Conservation (phyloP, 2,113 vertebrate genomes). For the Labeo catla region DNA sequence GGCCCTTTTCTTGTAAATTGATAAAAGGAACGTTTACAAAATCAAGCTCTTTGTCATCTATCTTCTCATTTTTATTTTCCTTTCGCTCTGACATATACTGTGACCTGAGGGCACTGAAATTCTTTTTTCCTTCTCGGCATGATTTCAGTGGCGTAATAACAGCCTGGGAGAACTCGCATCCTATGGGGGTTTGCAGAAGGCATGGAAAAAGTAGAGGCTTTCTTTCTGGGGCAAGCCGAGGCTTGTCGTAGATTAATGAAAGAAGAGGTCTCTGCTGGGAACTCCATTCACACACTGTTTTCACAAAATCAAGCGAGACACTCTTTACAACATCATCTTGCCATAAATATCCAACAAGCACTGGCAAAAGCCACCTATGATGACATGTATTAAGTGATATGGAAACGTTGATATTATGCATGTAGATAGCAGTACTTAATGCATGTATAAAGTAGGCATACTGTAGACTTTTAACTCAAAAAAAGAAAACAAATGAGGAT, state of each 20-base stretch:
- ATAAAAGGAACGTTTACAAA: neutral
- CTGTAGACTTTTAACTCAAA: neutral
- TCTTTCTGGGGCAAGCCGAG: constrained; percentile 59
- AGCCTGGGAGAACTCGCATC: constrained; percentile 53
- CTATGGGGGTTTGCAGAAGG: constrained; percentile 46
- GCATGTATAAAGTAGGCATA: neutral
- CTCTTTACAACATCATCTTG: constrained; percentile 12
- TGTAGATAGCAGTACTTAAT: neutral
- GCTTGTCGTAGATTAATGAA: constrained; percentile 64
- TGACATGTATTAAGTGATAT: neutral
- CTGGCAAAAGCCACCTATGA: neutral
- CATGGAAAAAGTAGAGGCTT: constrained; percentile 33
- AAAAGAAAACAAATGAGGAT: neutral
- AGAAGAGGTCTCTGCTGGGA: constrained; percentile 42
- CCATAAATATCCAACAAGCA: constrained; percentile 18
- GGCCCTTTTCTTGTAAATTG: neutral
- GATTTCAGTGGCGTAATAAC: constrained; percentile 59
- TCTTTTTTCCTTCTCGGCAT: constrained; percentile 52
- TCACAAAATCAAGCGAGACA: constrained; percentile 7
- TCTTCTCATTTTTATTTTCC: constrained; percentile 32
- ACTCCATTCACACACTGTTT: constrained; percentile 39
- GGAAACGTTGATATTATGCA: neutral
- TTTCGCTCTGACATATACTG: constrained; percentile 47
- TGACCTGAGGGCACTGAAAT: constrained; percentile 53
- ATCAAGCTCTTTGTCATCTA: neutral